Evolutionary conservation across 2,888 invertebrate genomes (phyloP), one percentile per base, ranked within the genome.

Genomic region (Hololepta plana): DNA sequence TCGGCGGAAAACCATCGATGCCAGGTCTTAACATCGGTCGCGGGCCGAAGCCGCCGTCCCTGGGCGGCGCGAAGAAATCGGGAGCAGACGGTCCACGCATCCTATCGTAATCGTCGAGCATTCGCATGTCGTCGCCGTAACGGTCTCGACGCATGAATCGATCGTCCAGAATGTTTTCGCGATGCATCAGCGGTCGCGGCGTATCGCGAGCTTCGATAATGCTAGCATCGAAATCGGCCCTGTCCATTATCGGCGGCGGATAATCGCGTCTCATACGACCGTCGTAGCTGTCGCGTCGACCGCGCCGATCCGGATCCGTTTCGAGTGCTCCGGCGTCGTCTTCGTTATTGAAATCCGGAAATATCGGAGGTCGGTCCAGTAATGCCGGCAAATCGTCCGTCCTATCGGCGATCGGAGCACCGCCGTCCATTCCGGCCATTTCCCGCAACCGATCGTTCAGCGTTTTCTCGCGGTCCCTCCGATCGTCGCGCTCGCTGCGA

Each of bases 321-420:
- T 20, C 15, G 4, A 26, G 26, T 16, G 31, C 27, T 2, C 24
- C 31, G 22, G 14, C 24, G 3, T 15, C 8, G 8, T 3, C 9
- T 9, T 24, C 21, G 14, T 26, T 25, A 12, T 13, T 27, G n/a
- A 48, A 49, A 12, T 41, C 42, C 1, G 43, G 41, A 3, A 33
- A 33, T 0, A 35, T 21, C 27, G 37, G 30, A 0, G 53, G 55
- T 15, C 54, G 31, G 29, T 53, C 54, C 41, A 55, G 44, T 8
- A 55, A 32, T 2, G 53, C 44, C 1, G 54, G 51, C 2, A 55
- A 53, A 6, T 44, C 42, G 30, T 53, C 54, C 3, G 32, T n/a
- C n/a, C n/a, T n/a, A n/a, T n/a, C n/a, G n/a, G n/a, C n/a, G n/a
- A n/a, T n/a, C n/a, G n/a, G n/a, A n/a, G n/a, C n/a, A n/a, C n/a